Base-by-base conservation (phyloP, 2,113 vertebrate species). In the Meriones unguiculatus region DNA sequence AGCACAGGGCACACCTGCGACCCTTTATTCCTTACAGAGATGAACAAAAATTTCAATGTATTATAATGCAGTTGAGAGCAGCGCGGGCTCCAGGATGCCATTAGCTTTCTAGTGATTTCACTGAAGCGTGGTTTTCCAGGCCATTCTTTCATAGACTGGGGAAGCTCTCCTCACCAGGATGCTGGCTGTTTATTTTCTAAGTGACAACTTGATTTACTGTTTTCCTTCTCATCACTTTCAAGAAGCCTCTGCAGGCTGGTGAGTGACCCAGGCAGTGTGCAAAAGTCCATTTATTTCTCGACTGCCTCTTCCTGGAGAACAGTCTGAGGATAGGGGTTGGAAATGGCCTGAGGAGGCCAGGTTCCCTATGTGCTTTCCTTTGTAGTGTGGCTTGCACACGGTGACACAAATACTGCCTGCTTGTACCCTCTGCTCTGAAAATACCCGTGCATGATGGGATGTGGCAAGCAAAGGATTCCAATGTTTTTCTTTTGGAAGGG, bases 151-250 rank as follows among this genome's bases (percentile, higher is more conserved):
- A 88, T 80, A 89, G 96, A 89, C 69, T 9, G 20, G 97, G 81
- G 95, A 95, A 97, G 87, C 87, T 92, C 95, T 90, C 69, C 95
- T 96, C 87, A 0, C 93, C 92, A 92, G 93, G 86, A 87, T 96
- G 62, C 28, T 94, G 82, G 52, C 97, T 97, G 91, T 96, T 98
- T 98, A 94, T 96, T 97, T 98, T 98, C 88, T 90, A 90, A 97
- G 90, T 98, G 97, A 89, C 87, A 95, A 97, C 89, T 97, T 96
- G 97, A 89, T 69, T 98, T 97, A 94, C 96, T 93, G 32, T 98
- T 98, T 96, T 95, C 91, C 73, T 98, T 96, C 96, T 80, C 90
- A 92, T 96, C 92, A 89, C 90, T 98, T 95, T 95, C 89, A 95
- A 94, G 90, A 96, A 94, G 93, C 84, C 97, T 91, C 87, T 96